Evolutionary conservation across 2,113 vertebrate genomes (phyloP).

Genomic region (Lophura nycthemera): DNA sequence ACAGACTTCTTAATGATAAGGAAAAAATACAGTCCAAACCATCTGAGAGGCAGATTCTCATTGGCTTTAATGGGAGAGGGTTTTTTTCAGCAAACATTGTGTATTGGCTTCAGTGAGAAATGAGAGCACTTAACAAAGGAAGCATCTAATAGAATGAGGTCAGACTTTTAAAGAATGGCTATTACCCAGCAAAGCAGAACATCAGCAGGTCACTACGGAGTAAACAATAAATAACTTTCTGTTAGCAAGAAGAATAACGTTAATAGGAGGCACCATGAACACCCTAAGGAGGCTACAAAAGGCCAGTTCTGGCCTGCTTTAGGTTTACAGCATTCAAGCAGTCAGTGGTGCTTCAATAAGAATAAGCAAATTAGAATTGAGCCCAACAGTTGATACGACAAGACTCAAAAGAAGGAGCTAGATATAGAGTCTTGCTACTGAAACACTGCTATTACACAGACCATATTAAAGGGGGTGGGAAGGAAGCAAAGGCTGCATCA

Average conservation of each 20-base stretch:
- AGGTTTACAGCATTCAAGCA: neutral
- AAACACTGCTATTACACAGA: fast-evolving
- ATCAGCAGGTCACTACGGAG: neutral
- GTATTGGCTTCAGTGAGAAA: neutral
- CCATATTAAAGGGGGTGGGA: neutral
- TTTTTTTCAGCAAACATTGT: neutral
- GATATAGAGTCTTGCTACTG: neutral
- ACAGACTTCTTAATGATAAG: conserved; percentile 24
- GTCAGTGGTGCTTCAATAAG: neutral
- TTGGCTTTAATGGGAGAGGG: neutral
- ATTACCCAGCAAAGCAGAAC: neutral
- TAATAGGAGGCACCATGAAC: neutral
- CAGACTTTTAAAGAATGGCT: conserved; percentile 34
- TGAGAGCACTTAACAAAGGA: neutral
- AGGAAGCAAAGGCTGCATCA: neutral
- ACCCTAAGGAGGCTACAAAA: neutral
- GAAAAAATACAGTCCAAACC: neutral
- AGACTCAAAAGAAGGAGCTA: neutral
- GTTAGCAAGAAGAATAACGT: neutral
- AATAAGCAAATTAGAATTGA: neutral
- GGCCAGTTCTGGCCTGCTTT: neutral
- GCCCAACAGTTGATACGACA: neutral
- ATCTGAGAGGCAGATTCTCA: conserved; percentile 4
- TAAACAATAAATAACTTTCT: neutral
- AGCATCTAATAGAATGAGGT: conserved; percentile 33